A percentile compares a stretch with the other conserved stretches of the same genome.
Evolutionary conservation across 2,888 invertebrate species (phyloP).

Genomic region (Dastarcus helophoroides): DNA sequence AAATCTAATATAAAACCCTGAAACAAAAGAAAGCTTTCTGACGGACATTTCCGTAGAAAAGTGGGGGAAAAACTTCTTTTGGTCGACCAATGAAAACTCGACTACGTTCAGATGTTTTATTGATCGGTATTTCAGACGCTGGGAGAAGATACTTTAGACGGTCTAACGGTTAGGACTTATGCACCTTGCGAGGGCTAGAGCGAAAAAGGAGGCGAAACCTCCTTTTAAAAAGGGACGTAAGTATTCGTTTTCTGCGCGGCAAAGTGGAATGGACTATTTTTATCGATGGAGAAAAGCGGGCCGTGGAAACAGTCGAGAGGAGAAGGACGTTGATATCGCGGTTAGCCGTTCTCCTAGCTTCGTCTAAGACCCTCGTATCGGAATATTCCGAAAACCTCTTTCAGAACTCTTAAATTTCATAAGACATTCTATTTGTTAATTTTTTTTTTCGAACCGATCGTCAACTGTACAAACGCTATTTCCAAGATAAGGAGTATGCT

Average conservation of each 20-base stretch:
- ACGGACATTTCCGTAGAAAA: slow-evolving; percentile 34
- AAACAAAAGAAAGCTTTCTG: slow-evolving; percentile 37
- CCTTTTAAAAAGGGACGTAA: slow-evolving; percentile 16
- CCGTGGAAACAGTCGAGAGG: neutral
- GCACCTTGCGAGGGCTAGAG: slow-evolving; percentile 17
- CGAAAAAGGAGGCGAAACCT: slow-evolving; percentile 16
- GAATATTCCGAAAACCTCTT: too few species aligned
- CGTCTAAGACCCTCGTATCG: too few species aligned
- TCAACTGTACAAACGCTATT: too few species aligned
- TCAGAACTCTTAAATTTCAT: too few species aligned
- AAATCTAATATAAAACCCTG: slow-evolving; percentile 34
- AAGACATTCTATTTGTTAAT: too few species aligned
- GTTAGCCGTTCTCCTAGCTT: too few species aligned
- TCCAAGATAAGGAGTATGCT: too few species aligned
- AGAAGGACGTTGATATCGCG: neutral
- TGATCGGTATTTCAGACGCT: slow-evolving; percentile 37
- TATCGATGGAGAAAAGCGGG: neutral
- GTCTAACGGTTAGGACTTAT: slow-evolving; percentile 22
- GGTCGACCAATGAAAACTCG: slow-evolving; percentile 35
- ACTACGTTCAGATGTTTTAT: slow-evolving; percentile 36
- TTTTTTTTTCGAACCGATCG: too few species aligned
- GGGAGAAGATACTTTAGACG: slow-evolving; percentile 28
- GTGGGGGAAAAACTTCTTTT: slow-evolving; percentile 38
- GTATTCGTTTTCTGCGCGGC: slow-evolving; percentile 7
- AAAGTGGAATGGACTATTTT: slow-evolving; percentile 1